Percentiles rank a stretch among this genome's conserved stretches.
phyloP scores from a whole-genome alignment of 2,888 invertebrate species.

The Lepidochrysops patricia region DNA sequence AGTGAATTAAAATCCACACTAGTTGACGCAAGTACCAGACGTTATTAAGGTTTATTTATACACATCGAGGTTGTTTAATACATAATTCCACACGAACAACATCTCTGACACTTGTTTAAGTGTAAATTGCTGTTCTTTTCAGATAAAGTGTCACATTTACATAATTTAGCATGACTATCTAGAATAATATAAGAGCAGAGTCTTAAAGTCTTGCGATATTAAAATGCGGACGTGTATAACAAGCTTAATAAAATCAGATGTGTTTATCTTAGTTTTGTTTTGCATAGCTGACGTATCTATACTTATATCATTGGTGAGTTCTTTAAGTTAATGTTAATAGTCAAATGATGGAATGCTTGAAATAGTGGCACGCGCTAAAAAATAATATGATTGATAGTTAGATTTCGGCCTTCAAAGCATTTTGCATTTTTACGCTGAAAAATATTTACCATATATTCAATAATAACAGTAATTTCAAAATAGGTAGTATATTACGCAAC shows the following conservation, averaged over 20 bases:
- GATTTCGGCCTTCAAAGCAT: neutral
- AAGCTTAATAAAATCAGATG: constrained; percentile 8
- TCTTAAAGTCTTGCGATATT: neutral
- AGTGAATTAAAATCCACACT: no score
- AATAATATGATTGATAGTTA: no score
- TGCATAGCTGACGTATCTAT: neutral
- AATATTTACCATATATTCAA: no score
- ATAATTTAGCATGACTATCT: constrained; percentile 55
- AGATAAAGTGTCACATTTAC: constrained; percentile 66
- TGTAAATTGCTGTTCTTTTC: constrained; percentile 69
- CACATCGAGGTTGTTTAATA: neutral
- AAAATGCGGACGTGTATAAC: constrained; percentile 13
- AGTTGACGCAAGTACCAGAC: neutral
- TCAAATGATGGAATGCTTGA: no score
- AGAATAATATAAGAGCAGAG: constrained; percentile 27
- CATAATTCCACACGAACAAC: neutral
- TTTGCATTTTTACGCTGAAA: no score
- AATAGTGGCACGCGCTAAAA: no score
- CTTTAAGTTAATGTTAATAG: no score
- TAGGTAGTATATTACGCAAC: no score
- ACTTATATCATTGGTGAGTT: neutral
- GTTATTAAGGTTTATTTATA: constrained; percentile 1
- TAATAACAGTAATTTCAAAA: no score
- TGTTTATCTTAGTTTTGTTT: neutral
- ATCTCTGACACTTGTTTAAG: constrained; percentile 61